Percentiles rank a stretch among this genome's conserved stretches.
phyloP scores from a whole-genome alignment of 2,888 invertebrate genomes.

The Tachina lurida region DNA sequence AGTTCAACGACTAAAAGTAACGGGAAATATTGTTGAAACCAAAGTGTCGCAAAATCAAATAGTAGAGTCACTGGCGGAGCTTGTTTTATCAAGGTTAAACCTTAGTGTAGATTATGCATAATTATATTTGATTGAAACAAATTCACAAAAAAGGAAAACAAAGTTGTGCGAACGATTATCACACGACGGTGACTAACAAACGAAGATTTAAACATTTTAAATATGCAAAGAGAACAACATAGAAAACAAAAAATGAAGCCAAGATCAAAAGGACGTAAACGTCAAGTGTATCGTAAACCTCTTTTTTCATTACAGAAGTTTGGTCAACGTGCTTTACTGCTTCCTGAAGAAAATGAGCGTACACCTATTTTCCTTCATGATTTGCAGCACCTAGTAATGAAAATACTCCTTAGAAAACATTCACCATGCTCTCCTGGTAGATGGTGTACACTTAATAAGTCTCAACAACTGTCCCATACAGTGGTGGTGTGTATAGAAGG shows the following conservation, averaged over 20 bases:
- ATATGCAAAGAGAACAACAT: slow-evolving; percentile 77
- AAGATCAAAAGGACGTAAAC: slow-evolving; percentile 82
- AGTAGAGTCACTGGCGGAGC: no score
- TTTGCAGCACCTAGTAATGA: slow-evolving; percentile 91
- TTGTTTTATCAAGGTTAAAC: no score
- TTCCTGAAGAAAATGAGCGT: slow-evolving; percentile 84
- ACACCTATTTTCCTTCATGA: slow-evolving; percentile 92
- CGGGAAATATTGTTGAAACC: no score
- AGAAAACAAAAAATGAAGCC: slow-evolving; percentile 83
- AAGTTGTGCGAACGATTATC: slow-evolving; percentile 57
- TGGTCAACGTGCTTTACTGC: slow-evolving; percentile 87
- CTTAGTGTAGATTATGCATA: no score
- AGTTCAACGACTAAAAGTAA: no score
- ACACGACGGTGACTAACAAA: slow-evolving; percentile 67
- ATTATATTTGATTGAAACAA: no score
- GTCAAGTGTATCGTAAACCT: slow-evolving; percentile 83
- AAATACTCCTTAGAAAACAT: slow-evolving; percentile 88
- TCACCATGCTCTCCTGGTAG: slow-evolving; percentile 88
- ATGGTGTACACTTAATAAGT: slow-evolving; percentile 92
- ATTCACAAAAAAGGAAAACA: slow-evolving; percentile 11
- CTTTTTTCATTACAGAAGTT: slow-evolving; percentile 86
- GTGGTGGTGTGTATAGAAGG: slow-evolving; percentile 91
- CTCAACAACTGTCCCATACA: slow-evolving; percentile 86
- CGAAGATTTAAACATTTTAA: slow-evolving; percentile 70
- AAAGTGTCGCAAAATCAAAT: no score